Base-by-base conservation (phyloP, 1,140 invertebrate species). In the Stenopsyche tienmushanensis region DNA sequence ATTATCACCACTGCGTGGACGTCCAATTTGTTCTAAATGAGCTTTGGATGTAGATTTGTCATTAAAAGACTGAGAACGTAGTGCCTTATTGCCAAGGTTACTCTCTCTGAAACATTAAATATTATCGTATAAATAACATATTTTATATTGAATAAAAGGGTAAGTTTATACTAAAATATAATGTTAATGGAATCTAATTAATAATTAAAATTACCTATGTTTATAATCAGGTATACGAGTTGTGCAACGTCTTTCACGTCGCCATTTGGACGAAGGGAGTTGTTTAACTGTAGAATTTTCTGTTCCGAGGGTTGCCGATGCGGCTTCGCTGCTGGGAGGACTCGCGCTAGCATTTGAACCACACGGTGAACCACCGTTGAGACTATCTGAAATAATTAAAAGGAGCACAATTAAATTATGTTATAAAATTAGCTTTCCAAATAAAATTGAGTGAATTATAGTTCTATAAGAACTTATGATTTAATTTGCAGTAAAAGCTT, bases 191-290 rank as follows among this genome's bases (percentile, higher is more conserved):
- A 21, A 58, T 42, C 8, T 26, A 42, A 18, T 5, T 24, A 47
- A 10, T 25, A 3, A 60, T n/a, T n/a, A n/a, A n/a, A n/a, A n/a
- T n/a, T 72, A 81, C 78, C 75, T 80, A 17, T 78, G 75, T 59
- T 78, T 76, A 53, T 81, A 81, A 17, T 81, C 79, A 15, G 79
- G 79, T 3, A 78, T 69, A 3, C 79, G 72, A 0, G 73, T 75
- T 0, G 74, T 73, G 42, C 75, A 75, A 13, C 85, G 78, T 26
- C 85, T 78, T 50, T 88, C 86, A 53, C 85, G 78, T 47, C 85
- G 80, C 85, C 85, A 88, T 73, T 86, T 86, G 25, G 83, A 82
- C 8, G 85, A 86, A 41, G 82, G 77, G 42, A 85, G 74, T 71
- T 86, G 84, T 73, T 86, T 86, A 52, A 82, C 76, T 47, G 82